phyloP scores from a whole-genome alignment of 64 coral and sea anemone species.

The Montipora capricornis region DNA sequence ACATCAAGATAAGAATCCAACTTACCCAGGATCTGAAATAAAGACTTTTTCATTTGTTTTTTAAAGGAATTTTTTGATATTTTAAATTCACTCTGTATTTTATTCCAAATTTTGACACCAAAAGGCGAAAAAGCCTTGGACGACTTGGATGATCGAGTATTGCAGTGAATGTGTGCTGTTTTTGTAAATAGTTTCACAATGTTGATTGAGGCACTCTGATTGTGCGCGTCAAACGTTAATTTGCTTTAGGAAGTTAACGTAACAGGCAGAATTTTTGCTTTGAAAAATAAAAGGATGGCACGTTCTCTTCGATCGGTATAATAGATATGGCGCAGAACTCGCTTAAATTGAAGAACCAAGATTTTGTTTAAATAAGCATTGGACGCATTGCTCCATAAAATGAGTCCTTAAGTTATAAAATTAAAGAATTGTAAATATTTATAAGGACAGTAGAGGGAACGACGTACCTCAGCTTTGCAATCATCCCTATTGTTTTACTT shows the following conservation, averaged over 20 bases:
- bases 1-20: background rate
- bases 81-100: background rate
- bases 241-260: background rate
- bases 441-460: slow-evolving; percentile 1
- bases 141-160: slow-evolving; percentile 7
- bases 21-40: background rate
- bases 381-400: slow-evolving; percentile 16
- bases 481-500: background rate
- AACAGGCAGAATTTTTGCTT: slow-evolving; percentile 12
- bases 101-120: slow-evolving; percentile 10
- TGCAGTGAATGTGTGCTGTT: background rate
- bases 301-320: slow-evolving; percentile 38
- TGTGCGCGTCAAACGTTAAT: slow-evolving; percentile 19
- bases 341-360: background rate
- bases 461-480: slow-evolving; percentile 13
- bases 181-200: slow-evolving; percentile 10
- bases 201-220: background rate
- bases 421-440: slow-evolving; percentile 37
- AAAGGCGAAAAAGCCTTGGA: background rate
- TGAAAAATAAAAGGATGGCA: background rate
- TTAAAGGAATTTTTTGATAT: background rate
- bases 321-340: slow-evolving; percentile 56
- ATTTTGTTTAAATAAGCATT: slow-evolving; percentile 29
- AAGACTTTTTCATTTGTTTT: background rate
- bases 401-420: slow-evolving; percentile 13